These are phyloP conservation scores for Dinocampus coccinellae DNA, from an alignment of 2,888 invertebrate genomes.

Conservation along the genomic window DNA sequence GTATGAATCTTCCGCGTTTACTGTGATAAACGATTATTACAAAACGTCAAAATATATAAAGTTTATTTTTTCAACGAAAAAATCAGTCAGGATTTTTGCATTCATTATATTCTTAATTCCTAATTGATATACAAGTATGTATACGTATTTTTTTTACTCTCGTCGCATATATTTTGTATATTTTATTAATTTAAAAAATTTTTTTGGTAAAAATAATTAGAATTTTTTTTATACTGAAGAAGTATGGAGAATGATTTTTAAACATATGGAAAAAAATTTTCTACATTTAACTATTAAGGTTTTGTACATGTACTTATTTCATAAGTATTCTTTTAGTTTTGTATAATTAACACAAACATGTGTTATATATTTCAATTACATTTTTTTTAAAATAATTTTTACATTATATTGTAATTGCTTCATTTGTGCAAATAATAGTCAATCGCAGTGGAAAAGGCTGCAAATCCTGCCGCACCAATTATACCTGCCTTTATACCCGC, in stretches of 20 bases:
- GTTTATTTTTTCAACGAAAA: constrained; percentile 8
- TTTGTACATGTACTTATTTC: constrained; percentile 49
- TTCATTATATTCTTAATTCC: constrained; percentile 32
- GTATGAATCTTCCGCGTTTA: constrained; percentile 31
- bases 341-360: not conserved
- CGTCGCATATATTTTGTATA: constrained; percentile 15
- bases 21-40: constrained; percentile 47
- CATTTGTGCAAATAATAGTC: constrained; percentile 90
- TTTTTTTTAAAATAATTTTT: constrained; percentile 30
- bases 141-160: constrained; percentile 34
- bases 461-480: constrained; percentile 96
- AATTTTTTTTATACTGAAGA: not conserved
- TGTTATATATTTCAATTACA: constrained; percentile 12
- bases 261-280: not conserved
- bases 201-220: not conserved
- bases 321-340: constrained; percentile 47
- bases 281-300: constrained; percentile 22
- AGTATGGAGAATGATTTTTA: constrained; percentile 1
- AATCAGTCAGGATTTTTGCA: constrained; percentile 26
- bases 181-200: not conserved
- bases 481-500: constrained; percentile 95
- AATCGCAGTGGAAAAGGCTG: constrained; percentile 95
- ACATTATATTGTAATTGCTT: constrained; percentile 30
- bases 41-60: constrained; percentile 25
- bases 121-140: constrained; percentile 32